Evolutionary conservation across 2,888 invertebrate species (phyloP).

Genomic region (Acanthoscelides obtectus): DNA sequence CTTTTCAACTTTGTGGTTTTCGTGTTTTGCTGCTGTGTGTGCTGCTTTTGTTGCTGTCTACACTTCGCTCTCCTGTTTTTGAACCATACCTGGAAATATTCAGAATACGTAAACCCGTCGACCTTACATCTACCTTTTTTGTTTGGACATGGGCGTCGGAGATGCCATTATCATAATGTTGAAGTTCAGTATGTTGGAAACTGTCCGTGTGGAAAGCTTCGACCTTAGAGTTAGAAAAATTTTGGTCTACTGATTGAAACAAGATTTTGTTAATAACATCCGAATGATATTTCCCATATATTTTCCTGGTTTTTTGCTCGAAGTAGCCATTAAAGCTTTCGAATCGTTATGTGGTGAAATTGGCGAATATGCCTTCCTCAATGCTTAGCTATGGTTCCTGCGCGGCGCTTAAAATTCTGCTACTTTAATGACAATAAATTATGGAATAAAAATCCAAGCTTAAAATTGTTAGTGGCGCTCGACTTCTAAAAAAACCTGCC

Average conservation of each 20-base stretch:
- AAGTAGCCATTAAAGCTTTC: too few relatives aligned
- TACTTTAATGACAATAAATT: neutral
- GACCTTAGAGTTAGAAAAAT: too few relatives aligned
- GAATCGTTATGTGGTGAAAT: neutral
- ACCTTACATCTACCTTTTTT: too few relatives aligned
- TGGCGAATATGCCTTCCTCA: neutral
- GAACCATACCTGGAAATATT: conserved; percentile 57
- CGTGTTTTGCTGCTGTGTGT: conserved; percentile 40
- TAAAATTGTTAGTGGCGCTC: neutral
- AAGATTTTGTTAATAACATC: too few relatives aligned
- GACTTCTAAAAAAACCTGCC: neutral
- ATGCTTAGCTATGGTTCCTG: neutral
- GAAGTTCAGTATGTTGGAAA: too few relatives aligned
- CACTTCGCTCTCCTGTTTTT: conserved; percentile 69
- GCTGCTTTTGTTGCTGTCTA: conserved; percentile 58
- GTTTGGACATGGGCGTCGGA: too few relatives aligned
- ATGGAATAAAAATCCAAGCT: neutral
- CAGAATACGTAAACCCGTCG: neutral
- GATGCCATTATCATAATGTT: too few relatives aligned
- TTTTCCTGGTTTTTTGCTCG: too few relatives aligned
- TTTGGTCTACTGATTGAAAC: too few relatives aligned
- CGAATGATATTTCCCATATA: too few relatives aligned
- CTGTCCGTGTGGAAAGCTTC: too few relatives aligned
- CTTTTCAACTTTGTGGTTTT: conserved; percentile 43
- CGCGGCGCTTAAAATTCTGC: neutral